These are phyloP conservation scores for Aleiodes alternator DNA, from an alignment of 2,888 invertebrate species.

Conservation along the genomic window DNA sequence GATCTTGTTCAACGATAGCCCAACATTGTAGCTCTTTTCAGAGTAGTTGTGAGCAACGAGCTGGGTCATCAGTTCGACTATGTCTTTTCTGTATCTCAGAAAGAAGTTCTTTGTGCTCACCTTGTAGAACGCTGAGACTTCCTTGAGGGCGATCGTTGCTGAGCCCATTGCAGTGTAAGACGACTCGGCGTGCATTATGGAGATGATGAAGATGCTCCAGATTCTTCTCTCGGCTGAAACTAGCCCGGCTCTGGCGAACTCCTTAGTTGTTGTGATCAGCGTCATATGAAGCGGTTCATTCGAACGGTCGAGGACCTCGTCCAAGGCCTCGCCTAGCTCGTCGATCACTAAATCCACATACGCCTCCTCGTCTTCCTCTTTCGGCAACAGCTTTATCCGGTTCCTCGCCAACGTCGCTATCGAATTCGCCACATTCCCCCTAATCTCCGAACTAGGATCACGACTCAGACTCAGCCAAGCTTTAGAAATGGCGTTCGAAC, in stretches of 20 bases:
- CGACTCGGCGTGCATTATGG: slow-evolving; percentile 77
- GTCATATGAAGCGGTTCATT: slow-evolving; percentile 78
- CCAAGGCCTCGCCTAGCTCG: slow-evolving; percentile 62
- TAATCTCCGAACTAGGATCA: slow-evolving; percentile 68
- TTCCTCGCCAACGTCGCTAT: slow-evolving; percentile 68
- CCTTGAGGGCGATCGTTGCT: slow-evolving; percentile 78
- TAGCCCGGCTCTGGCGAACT: slow-evolving; percentile 73
- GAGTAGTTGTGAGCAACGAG: slow-evolving; percentile 80
- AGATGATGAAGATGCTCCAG: slow-evolving; percentile 80
- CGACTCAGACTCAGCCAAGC: slow-evolving; percentile 73
- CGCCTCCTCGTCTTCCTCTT: slow-evolving; percentile 61
- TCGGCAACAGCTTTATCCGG: slow-evolving; percentile 58
- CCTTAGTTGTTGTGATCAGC: slow-evolving; percentile 77
- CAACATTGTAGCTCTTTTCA: slow-evolving; percentile 78
- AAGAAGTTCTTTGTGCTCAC: slow-evolving; percentile 79
- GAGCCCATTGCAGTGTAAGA: slow-evolving; percentile 76
- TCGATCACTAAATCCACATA: slow-evolving; percentile 76
- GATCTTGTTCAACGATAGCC: slow-evolving; percentile 79
- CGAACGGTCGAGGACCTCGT: slow-evolving; percentile 75
- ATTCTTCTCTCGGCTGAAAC: slow-evolving; percentile 74
- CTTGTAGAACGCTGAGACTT: slow-evolving; percentile 78
- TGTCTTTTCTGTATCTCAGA: slow-evolving; percentile 80
- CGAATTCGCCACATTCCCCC: slow-evolving; percentile 69
- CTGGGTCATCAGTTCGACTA: slow-evolving; percentile 76
- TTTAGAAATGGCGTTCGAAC: slow-evolving; percentile 67